A percentile compares a stretch with the other conserved stretches of the same genome.
phyloP scores from a whole-genome alignment of 2,113 vertebrate genomes.

The Myotis yumanensis region DNA sequence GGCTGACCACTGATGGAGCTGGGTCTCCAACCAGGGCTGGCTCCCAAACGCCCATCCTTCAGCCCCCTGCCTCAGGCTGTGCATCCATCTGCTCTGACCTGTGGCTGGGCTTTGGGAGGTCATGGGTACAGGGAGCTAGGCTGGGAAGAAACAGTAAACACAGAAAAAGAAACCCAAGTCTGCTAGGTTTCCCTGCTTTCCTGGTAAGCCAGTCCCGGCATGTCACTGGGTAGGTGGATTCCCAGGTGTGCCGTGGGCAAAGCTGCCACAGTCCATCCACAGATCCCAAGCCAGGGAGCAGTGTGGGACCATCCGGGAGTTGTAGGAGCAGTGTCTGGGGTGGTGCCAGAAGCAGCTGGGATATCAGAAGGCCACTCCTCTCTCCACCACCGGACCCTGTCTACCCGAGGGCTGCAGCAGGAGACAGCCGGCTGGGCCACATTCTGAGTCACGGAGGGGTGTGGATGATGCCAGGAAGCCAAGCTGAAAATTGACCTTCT shows the following conservation, averaged over 20 bases:
- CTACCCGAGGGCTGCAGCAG: background rate
- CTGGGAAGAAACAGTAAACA: background rate
- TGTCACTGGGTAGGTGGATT: background rate
- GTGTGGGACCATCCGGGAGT: accelerated
- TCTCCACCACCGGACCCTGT: background rate
- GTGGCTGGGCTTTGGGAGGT: background rate
- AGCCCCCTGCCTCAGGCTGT: background rate
- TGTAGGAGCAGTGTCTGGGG: background rate
- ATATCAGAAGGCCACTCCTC: background rate
- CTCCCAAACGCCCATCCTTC: background rate
- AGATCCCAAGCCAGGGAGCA: background rate
- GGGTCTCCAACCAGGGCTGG: background rate
- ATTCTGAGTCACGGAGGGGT: slow-evolving; percentile 68
- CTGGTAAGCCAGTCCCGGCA: background rate
- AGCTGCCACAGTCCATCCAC: background rate
- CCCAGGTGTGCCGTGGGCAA: background rate
- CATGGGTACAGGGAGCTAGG: background rate
- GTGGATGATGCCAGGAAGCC: slow-evolving; percentile 51
- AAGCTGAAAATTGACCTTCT: slow-evolving; percentile 62
- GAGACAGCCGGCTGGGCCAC: slow-evolving; percentile 56
- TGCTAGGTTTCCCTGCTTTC: background rate
- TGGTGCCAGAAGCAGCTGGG: background rate
- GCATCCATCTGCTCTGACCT: background rate
- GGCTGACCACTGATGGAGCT: background rate
- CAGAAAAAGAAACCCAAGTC: background rate